These are phyloP conservation scores for Ardeotis arabs DNA, from an alignment of 2,113 vertebrate species.

Conservation along the genomic window DNA sequence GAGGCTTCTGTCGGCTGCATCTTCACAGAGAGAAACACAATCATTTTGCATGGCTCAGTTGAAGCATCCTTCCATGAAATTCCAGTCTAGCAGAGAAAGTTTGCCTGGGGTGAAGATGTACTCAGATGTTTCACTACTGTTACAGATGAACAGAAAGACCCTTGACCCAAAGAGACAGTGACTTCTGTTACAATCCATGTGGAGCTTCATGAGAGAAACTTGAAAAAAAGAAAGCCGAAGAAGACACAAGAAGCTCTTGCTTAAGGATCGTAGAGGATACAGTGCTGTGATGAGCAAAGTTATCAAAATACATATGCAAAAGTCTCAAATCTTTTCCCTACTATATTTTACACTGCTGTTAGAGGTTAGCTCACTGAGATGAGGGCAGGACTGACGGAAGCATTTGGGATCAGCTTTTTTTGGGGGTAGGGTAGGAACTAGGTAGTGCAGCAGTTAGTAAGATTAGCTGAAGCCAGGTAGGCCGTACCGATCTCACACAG, in stretches of 20 bases:
- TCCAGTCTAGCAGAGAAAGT: conserved; percentile 21
- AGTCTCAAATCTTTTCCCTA: neutral
- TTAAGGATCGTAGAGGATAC: neutral
- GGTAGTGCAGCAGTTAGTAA: conserved; percentile 80
- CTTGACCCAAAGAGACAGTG: neutral
- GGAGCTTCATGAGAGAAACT: neutral
- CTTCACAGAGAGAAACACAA: neutral
- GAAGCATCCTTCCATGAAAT: conserved; percentile 37
- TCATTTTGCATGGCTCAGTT: conserved; percentile 18
- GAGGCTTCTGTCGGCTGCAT: neutral
- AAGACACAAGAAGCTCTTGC: neutral
- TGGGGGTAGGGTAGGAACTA: neutral
- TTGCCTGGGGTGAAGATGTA: conserved; percentile 10
- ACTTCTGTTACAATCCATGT: neutral
- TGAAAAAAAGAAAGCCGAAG: neutral
- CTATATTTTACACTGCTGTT: conserved; percentile 13
- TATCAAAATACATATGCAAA: neutral
- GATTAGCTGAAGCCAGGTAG: conserved; percentile 90
- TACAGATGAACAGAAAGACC: conserved; percentile 12
- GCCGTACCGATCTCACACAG: conserved; percentile 95
- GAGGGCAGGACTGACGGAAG: neutral
- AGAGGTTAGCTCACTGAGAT: conserved; percentile 44
- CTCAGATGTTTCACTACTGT: neutral
- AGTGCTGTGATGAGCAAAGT: neutral
- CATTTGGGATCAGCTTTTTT: neutral